Percentiles rank a stretch among this genome's conserved stretches.
phyloP scores from a whole-genome alignment of 2,113 vertebrate species.

The Pao palembangensis region DNA sequence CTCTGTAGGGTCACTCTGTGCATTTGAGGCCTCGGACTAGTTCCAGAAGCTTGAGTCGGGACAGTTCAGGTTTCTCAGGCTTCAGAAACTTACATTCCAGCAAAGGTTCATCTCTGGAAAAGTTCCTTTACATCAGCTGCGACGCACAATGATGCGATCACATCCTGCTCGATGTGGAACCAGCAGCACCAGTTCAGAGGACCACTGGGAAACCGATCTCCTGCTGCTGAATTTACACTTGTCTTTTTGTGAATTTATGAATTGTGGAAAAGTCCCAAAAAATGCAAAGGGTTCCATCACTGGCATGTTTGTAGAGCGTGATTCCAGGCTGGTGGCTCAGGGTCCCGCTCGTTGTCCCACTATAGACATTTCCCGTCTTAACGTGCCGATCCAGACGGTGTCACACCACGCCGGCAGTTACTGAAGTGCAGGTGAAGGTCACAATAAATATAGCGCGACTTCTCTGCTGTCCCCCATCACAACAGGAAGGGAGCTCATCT shows the following conservation, averaged over 20 bases:
- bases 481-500: constrained; percentile 9
- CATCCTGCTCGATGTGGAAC: constrained; percentile 10
- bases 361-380: constrained; percentile 19
- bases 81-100: constrained; percentile 19
- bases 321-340: neutral
- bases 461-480: constrained; percentile 13
- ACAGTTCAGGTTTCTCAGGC: constrained; percentile 14
- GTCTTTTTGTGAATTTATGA: constrained; percentile 1
- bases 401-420: constrained; percentile 23
- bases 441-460: constrained; percentile 41
- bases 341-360: neutral
- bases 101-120: constrained; percentile 12
- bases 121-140: constrained; percentile 5
- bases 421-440: constrained; percentile 53
- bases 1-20: neutral
- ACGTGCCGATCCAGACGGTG: constrained; percentile 26
- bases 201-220: too few relatives aligned
- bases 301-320: neutral
- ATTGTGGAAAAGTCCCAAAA: constrained; percentile 19
- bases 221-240: constrained; percentile 3
- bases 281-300: neutral
- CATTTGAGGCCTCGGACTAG: neutral
- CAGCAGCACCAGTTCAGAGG: constrained; percentile 1
- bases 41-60: neutral
- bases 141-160: constrained; percentile 1